Evolutionary conservation across 1,140 invertebrate species (phyloP).

Genomic region (Calycopis cecrops): DNA sequence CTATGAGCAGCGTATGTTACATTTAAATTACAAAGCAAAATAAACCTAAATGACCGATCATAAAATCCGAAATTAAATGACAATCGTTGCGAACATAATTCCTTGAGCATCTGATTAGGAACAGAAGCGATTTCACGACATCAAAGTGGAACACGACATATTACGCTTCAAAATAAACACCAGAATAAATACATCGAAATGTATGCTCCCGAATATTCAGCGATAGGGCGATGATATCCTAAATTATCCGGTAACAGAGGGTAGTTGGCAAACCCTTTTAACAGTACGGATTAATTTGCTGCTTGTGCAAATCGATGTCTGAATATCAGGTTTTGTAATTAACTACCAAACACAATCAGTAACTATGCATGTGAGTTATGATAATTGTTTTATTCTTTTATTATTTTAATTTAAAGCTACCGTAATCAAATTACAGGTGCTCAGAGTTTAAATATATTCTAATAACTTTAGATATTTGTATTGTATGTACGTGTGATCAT

Average conservation of each 20-base stretch:
- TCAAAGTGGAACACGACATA: conserved; percentile 74
- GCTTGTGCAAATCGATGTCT: conserved; percentile 51
- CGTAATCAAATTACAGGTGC: too few relatives aligned
- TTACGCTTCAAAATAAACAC: conserved; percentile 74
- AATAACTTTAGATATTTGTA: too few relatives aligned
- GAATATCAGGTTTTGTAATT: conserved; percentile 52
- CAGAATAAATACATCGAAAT: conserved; percentile 71
- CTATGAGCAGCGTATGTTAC: conserved; percentile 40
- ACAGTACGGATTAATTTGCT: conserved; percentile 64
- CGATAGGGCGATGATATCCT: conserved; percentile 65
- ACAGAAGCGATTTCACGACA: conserved; percentile 73
- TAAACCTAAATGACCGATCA: conserved; percentile 58
- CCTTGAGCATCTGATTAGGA: conserved; percentile 63
- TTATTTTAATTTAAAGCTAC: too few relatives aligned
- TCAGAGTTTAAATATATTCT: too few relatives aligned
- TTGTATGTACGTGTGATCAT: too few relatives aligned
- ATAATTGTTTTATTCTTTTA: too few relatives aligned
- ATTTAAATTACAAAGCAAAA: conserved; percentile 56
- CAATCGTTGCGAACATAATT: conserved; percentile 59
- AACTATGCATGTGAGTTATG: too few relatives aligned
- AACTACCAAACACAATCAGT: conserved; percentile 24
- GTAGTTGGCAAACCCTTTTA: conserved; percentile 63
- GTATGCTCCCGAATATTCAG: conserved; percentile 69
- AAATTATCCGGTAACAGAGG: conserved; percentile 66
- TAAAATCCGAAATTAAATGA: conserved; percentile 67